Conservation (phyloP, 2,797 vertebrate species). For the Calcarius lapponicus region DNA sequence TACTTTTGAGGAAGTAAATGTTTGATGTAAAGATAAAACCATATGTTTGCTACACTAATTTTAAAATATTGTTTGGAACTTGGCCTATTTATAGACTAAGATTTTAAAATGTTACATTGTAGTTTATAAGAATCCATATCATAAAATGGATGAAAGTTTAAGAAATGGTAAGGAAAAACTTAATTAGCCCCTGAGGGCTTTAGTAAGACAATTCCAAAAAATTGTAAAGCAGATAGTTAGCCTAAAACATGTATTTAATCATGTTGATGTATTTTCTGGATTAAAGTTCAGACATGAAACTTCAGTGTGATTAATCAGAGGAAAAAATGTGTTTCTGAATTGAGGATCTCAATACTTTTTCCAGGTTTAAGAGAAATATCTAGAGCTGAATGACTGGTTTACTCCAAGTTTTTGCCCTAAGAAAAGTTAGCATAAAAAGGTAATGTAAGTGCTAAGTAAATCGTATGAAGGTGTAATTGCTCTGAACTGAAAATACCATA, state of each 20-base stretch:
- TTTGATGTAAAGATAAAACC: slow-evolving; percentile 18
- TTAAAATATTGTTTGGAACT: neutral
- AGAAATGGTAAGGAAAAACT: neutral
- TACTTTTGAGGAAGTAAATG: slow-evolving; percentile 23
- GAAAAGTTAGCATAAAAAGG: neutral
- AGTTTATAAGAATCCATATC: neutral
- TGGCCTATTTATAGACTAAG: neutral
- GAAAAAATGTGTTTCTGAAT: neutral
- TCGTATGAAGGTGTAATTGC: neutral
- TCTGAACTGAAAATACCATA: neutral
- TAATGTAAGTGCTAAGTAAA: neutral
- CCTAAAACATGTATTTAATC: slow-evolving; percentile 14
- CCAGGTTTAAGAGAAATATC: neutral
- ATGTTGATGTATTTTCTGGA: neutral
- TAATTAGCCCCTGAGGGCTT: neutral
- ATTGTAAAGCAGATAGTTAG: neutral
- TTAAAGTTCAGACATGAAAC: neutral
- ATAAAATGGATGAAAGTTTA: neutral
- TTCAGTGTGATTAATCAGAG: neutral
- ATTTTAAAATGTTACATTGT: neutral
- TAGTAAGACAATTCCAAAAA: neutral
- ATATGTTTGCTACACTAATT: neutral
- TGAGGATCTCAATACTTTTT: neutral
- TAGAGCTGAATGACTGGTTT: neutral
- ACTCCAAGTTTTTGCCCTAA: neutral